phyloP scores from a whole-genome alignment of 2,113 vertebrate genomes.

The Xyrauchen texanus region DNA sequence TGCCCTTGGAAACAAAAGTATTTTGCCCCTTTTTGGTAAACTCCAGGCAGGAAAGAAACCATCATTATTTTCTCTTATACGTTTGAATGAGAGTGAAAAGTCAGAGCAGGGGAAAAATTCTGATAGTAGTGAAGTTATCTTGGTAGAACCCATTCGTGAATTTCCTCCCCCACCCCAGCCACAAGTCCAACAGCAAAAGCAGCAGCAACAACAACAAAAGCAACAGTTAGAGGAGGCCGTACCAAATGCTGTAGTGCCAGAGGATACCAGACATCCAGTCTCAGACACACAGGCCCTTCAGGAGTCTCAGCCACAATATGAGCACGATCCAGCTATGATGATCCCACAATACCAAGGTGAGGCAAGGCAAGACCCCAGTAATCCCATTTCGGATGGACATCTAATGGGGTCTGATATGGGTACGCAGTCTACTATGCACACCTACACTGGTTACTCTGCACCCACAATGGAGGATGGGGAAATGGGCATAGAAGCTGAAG shows the following conservation, averaged over 20 bases:
- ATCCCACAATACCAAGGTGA: conserved; percentile 73
- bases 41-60: conserved; percentile 85
- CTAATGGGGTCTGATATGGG: conserved; percentile 78
- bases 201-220: conserved; percentile 53
- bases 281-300: conserved; percentile 72
- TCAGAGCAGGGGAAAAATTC: conserved; percentile 69
- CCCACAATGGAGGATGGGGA: conserved; percentile 80
- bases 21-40: conserved; percentile 93
- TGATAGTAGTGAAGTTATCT: conserved; percentile 78
- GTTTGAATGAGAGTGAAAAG: conserved; percentile 76
- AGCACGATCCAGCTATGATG: conserved; percentile 70
- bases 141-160: conserved; percentile 79
- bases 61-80: conserved; percentile 73
- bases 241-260: conserved; percentile 63
- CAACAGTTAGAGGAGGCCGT: conserved; percentile 62
- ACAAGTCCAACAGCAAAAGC: conserved; percentile 57
- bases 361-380: conserved; percentile 67
- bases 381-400: conserved; percentile 75
- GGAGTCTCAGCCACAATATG: conserved; percentile 67
- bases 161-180: conserved; percentile 78
- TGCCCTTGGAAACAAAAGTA: conserved; percentile 85
- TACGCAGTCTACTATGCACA: conserved; percentile 73
- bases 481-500: conserved; percentile 79
- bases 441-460: conserved; percentile 82
- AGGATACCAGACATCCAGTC: conserved; percentile 65